Conservation (phyloP, 1,140 invertebrate species). For the Pachypeltis micranthus region DNA sequence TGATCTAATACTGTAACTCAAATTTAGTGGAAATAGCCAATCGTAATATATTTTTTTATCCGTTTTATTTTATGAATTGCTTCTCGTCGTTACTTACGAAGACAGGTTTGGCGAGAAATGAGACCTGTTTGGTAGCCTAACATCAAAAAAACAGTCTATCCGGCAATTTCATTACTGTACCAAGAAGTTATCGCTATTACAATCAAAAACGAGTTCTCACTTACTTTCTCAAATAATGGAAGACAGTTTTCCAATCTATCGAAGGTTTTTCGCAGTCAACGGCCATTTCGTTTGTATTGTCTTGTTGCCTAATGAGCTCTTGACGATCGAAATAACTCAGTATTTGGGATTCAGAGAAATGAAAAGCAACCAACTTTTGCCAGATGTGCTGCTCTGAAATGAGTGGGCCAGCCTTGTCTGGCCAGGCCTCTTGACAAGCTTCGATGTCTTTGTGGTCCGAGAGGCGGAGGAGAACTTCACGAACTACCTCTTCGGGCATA, state of each 20-base stretch:
- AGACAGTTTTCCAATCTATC: conserved; percentile 57
- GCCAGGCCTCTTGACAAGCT: conserved; percentile 54
- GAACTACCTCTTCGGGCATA: conserved; percentile 84
- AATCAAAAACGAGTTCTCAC: too few species aligned
- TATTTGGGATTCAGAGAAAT: conserved; percentile 80
- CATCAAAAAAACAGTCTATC: too few species aligned
- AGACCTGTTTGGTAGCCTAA: too few species aligned
- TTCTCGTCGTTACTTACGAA: too few species aligned
- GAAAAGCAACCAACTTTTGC: conserved; percentile 80
- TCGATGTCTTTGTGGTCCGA: conserved; percentile 85
- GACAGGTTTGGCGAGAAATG: too few species aligned
- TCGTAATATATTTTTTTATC: too few species aligned
- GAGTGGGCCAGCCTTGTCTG: conserved; percentile 55
- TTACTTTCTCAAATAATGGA: conserved; percentile 60
- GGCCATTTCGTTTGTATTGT: not conserved
- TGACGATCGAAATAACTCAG: conserved; percentile 39
- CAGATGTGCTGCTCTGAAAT: conserved; percentile 83
- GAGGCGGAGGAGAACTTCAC: conserved; percentile 79
- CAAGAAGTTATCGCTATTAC: too few species aligned
- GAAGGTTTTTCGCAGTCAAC: conserved; percentile 34
- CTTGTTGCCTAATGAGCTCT: not conserved
- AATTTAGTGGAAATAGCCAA: too few species aligned
- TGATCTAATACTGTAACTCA: too few species aligned
- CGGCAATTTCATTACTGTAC: too few species aligned
- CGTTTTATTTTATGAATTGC: too few species aligned